Conservation (phyloP, 2,797 vertebrate species). For the Neosilurus mollespiculum region DNA sequence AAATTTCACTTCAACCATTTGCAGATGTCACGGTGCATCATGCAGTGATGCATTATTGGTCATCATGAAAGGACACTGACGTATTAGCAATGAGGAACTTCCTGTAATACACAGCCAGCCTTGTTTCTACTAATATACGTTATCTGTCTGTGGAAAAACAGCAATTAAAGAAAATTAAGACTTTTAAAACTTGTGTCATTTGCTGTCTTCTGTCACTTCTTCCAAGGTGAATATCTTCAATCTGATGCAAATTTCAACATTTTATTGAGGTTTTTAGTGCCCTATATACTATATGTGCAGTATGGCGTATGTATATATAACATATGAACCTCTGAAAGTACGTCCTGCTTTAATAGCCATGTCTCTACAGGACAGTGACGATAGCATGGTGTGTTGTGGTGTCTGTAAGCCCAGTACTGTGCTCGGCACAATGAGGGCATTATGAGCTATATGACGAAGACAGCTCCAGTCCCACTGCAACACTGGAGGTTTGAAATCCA, state of each 20-base stretch:
- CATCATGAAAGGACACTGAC: conserved; percentile 9
- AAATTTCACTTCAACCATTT: conserved; percentile 6
- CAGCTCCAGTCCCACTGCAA: conserved; percentile 59
- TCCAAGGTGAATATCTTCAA: conserved; percentile 15
- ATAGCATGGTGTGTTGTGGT: conserved; percentile 19
- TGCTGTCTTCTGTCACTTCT: conserved; percentile 15
- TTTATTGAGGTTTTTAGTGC: neutral
- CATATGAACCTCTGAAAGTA: neutral
- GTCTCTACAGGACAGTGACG: neutral
- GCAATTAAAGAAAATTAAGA: neutral
- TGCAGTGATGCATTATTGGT: conserved; percentile 13
- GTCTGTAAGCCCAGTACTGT: conserved; percentile 50
- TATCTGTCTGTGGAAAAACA: neutral
- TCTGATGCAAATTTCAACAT: neutral
- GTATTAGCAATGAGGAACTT: conserved; percentile 9
- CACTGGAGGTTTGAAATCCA: conserved; percentile 46
- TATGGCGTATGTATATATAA: neutral
- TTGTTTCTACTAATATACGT: conserved; percentile 1
- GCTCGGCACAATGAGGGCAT: conserved; percentile 56
- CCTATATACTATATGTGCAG: neutral
- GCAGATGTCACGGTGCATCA: conserved; percentile 4
- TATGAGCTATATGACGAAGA: conserved; percentile 56
- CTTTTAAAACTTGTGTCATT: conserved; percentile 11
- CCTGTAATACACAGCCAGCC: neutral
- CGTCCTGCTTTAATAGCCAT: neutral